Base-by-base conservation (phyloP, 2,888 invertebrate species). In the Parnassius mnemosyne region DNA sequence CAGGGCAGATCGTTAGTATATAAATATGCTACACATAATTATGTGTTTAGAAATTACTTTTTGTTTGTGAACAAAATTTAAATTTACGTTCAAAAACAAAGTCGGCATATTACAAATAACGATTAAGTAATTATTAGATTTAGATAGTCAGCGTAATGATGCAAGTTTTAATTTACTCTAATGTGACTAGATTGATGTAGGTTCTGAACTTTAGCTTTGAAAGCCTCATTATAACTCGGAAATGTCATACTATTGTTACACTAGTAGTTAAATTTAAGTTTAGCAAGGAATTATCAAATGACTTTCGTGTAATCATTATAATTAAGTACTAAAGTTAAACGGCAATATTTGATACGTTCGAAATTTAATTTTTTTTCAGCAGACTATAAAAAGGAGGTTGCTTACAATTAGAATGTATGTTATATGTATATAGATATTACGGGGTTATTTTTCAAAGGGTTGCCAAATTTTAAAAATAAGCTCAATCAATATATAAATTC, bases 171-270 rank as follows among this genome's bases (percentile, higher is more conserved):
- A 61, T 44, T 61, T 54, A 44, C 16, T 51, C 10, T 55, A 51
- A 56, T 56, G 11, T 51, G 61, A 46, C 51, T 46, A 52, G 16
- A 56, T 50, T 56, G 16, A 60, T 55, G 51, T 60, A 50, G 51
- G 55, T 61, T 43, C 44, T 5, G 34, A 61, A 55, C 44, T 61
- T 61, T 55, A 10, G 44, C 51, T 51, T 51, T 51, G 51, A 60
- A 54, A 54, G 60, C 25, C 20, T 50, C 42, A 51, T 49, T n/a
- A 57, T 43, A 12, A 60, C 47, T 42, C 55, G 50, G 34, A 55
- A 51, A 57, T 50, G 47, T n/a, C n/a, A 44, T 20, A 25, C 47
- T 10, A 56, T 47, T 56, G 34, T 57, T 16, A 50, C 3, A 3
- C 13, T 10, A n/a, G 5, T 47, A 46, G 57, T 50, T 13, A 41